Evolutionary conservation across 1,140 invertebrate genomes (phyloP), one percentile per base, ranked within the genome.

Genomic region (Thereuonema tuberculata): DNA sequence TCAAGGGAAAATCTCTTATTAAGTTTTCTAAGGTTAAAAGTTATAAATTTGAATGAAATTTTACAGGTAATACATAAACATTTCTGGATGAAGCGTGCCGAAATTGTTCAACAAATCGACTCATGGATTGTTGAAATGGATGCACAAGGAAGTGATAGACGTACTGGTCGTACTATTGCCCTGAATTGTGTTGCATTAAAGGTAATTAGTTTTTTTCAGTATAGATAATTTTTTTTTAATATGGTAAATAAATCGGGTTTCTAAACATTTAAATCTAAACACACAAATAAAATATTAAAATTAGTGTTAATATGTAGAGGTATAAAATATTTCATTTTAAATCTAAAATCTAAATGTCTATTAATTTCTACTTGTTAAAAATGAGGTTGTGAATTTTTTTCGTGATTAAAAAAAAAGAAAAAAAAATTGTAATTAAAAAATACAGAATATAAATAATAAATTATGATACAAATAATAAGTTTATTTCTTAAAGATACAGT

Each of bases 11-110:
- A n/a, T n/a, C n/a, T n/a, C n/a, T n/a, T n/a, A n/a, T n/a, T n/a
- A n/a, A n/a, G n/a, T n/a, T n/a, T n/a, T n/a, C n/a, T n/a, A n/a
- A n/a, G n/a, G n/a, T n/a, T n/a, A n/a, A n/a, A n/a, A n/a, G n/a
- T n/a, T n/a, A n/a, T n/a, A n/a, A n/a, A n/a, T n/a, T n/a, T n/a
- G n/a, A n/a, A n/a, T n/a, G n/a, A 37, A 37, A 9, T 37, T 37
- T 37, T 37, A 37, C 70, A 92, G 84, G 87, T 96, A 15, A 90
- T 96, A 66, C 84, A 90, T 63, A 85, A 86, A 50, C 93, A 96
- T 74, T 96, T 96, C 71, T 96, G 92, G 87, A 77, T 96, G 62
- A 97, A 97, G 71, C 81, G 89, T 28, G 81, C 91, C 65, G 90
- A 95, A 75, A 88, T 96, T 64, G 81, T 92, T 68, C 78, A 81